Conservation (phyloP, 2,888 invertebrate species). For the Eucriotettix oculatus region DNA sequence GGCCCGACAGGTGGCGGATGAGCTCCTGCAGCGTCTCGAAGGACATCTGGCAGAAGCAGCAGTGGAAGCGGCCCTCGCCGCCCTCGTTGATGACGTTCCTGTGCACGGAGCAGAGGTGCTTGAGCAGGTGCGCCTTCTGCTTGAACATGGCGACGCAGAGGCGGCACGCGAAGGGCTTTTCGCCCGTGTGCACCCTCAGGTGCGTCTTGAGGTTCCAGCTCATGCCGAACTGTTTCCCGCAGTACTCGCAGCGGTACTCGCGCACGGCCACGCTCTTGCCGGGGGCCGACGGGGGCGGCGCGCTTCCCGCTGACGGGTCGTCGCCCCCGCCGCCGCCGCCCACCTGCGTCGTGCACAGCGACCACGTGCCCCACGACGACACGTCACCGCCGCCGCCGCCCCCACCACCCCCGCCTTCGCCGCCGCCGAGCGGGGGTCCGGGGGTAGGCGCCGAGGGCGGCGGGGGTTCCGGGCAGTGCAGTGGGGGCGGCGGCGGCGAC, state of each 20-base stretch:
- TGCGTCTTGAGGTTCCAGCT: constrained; percentile 85
- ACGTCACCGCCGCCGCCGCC: constrained; percentile 20
- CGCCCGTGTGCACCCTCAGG: constrained; percentile 72
- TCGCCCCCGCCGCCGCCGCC: constrained; percentile 27
- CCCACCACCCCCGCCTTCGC: constrained; percentile 32
- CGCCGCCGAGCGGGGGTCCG: constrained; percentile 32
- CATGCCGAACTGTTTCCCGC: constrained; percentile 84
- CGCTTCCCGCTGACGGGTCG: constrained; percentile 27
- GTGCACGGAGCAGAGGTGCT: constrained; percentile 79
- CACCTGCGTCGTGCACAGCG: constrained; percentile 44
- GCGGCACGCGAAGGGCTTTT: constrained; percentile 78
- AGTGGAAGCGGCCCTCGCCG: constrained; percentile 63
- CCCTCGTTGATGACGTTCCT: constrained; percentile 73
- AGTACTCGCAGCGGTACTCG: constrained; percentile 76
- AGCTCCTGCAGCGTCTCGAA: constrained; percentile 76
- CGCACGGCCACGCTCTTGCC: constrained; percentile 45
- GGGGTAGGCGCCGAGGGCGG: constrained; percentile 48
- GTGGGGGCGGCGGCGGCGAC: constrained; percentile 34
- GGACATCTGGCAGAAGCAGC: constrained; percentile 73
- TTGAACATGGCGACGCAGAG: constrained; percentile 84
- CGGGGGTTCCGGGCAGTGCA: constrained; percentile 18
- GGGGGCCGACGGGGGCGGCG: neutral
- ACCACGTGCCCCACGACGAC: constrained; percentile 29
- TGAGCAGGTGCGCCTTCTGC: constrained; percentile 73
- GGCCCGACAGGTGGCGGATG: constrained; percentile 72